A percentile compares a stretch with the other conserved stretches of the same genome.
Evolutionary conservation across 2,113 vertebrate genomes (phyloP).

Genomic region (Lepus timidus): DNA sequence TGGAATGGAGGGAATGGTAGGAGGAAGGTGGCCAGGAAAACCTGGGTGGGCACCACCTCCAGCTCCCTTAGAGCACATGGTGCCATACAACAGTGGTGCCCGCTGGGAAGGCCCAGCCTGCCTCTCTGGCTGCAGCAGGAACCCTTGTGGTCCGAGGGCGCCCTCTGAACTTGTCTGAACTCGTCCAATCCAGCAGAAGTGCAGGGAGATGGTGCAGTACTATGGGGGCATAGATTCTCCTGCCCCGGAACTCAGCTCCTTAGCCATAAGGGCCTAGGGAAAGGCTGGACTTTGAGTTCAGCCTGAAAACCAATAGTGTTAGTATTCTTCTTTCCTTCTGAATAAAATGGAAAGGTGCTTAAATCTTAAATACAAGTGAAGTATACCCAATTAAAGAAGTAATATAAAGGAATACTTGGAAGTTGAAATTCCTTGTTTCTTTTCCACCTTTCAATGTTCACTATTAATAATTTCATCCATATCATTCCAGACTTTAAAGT

Average conservation of each 20-base stretch:
- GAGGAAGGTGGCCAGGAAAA: background rate
- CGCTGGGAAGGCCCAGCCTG: background rate
- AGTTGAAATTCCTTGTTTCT: conserved; percentile 4
- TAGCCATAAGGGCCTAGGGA: background rate
- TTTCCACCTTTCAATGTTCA: background rate
- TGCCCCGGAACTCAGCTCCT: background rate
- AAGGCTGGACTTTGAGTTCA: conserved; percentile 2
- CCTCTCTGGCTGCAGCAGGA: background rate
- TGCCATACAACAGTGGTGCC: background rate
- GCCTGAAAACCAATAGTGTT: background rate
- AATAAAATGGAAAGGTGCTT: background rate
- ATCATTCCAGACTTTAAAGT: background rate
- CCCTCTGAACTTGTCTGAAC: background rate
- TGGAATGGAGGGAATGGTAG: background rate
- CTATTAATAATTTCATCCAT: background rate
- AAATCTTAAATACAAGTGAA: background rate
- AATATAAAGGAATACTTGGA: conserved; percentile 18
- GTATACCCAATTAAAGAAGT: conserved; percentile 22
- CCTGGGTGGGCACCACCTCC: too few species aligned
- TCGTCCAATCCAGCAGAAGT: background rate
- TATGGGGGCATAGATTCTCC: background rate
- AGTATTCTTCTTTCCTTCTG: background rate
- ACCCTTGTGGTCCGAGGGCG: background rate
- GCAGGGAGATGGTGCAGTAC: background rate
- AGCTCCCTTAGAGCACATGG: background rate